Evolutionary conservation across 2,113 vertebrate genomes (phyloP), one percentile per base, ranked within the genome.

Genomic region (Cyprinodon brontotheroides): DNA sequence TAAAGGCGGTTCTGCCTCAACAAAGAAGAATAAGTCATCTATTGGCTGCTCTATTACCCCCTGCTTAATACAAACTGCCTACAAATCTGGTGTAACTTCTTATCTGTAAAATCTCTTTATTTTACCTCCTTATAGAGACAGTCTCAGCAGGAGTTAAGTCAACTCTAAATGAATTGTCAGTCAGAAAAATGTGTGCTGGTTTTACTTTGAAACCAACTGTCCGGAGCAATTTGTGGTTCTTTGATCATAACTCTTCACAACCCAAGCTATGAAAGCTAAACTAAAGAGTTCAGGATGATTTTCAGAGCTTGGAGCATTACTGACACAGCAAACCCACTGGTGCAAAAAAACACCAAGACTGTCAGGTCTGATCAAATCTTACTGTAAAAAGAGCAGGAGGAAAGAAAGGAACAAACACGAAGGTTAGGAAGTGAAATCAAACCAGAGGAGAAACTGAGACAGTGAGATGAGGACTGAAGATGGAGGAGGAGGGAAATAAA

Each of bases 261-360:
- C 43, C 57, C 40, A 9, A 39, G 0, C 17, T 15, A 20, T 59
- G 60, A 61, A 70, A 40, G 65, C 72, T 69, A 50, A 77, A 66
- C 2, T 4, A 15, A 29, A 50, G 62, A 1, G n/a, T 22, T 61
- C 6, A 62, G 60, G 17, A 10, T 11, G 62, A 71, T 67, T 38
- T 17, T 11, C 11, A 75, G 65, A 39, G 37, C 41, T 15, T 11
- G 61, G 22, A 9, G 37, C n/a, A 59, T 20, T 13, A 2, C 64
- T 61, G 74, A 43, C 38, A 45, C 1, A 68, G 48, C 40, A n/a
- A 72, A 80, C 8, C 45, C 68, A 61, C 40, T 36, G 71, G 66
- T 40, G 81, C 43, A 37, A 81, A 80, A 85, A 84, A 82, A 74
- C 69, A 64, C 6, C 36, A 41, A 62, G 45, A 22, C 39, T 81